Percentiles rank a stretch among this genome's conserved stretches.
These are phyloP conservation scores for Catharus fuscescens DNA, from an alignment of 2,113 vertebrate species.

Conservation along the genomic window DNA sequence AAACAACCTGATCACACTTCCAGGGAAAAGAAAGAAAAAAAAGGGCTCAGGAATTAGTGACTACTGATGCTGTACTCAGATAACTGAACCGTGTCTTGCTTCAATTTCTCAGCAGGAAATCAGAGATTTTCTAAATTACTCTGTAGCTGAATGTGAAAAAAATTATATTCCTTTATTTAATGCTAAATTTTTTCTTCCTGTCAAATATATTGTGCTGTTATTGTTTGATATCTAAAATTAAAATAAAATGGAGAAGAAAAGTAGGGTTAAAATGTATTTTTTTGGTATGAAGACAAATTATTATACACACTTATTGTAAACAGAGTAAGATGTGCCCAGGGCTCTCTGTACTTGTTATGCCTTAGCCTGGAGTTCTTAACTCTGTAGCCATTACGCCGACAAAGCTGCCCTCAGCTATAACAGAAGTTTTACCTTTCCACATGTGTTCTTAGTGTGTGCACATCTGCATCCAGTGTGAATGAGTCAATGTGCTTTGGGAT, in stretches of 20 bases:
- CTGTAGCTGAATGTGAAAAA: background rate
- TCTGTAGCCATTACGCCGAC: background rate
- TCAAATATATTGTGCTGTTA: background rate
- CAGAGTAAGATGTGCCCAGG: background rate
- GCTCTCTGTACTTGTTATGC: background rate
- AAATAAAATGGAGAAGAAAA: background rate
- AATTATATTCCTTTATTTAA: background rate
- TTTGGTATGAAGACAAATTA: background rate
- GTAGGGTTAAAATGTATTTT: background rate
- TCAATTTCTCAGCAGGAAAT: background rate
- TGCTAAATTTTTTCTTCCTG: background rate
- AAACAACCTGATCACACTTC: background rate
- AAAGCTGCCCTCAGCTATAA: background rate
- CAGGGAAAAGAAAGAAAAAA: background rate
- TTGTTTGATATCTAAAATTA: background rate
- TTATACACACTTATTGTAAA: background rate
- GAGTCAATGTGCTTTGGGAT: background rate
- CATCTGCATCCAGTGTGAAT: background rate
- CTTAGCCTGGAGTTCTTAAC: background rate
- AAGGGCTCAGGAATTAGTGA: background rate
- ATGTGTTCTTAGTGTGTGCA: background rate
- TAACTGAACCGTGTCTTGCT: background rate
- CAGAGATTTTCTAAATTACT: slow-evolving; percentile 9
- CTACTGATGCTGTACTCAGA: background rate
- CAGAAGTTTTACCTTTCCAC: slow-evolving; percentile 32